Evolutionary conservation across 2,113 vertebrate genomes (phyloP).

Genomic region (Canis aureus): DNA sequence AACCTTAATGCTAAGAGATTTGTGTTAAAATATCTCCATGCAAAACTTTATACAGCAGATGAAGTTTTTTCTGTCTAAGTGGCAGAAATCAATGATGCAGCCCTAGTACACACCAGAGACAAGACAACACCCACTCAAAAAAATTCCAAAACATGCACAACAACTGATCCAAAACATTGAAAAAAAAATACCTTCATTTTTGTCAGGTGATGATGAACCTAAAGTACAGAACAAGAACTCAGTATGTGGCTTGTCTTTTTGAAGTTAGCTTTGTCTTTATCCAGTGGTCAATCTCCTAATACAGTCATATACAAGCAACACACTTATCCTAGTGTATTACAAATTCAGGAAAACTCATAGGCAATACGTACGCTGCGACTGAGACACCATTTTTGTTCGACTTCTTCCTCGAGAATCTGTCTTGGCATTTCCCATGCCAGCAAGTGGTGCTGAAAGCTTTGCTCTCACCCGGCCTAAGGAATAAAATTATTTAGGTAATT

Average conservation of each 20-base stretch:
- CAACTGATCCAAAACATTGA: conserved; percentile 89
- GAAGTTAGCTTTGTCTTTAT: conserved; percentile 83
- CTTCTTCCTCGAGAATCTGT: conserved; percentile 96
- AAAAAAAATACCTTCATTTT: conserved; percentile 98
- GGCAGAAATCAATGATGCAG: conserved; percentile 77
- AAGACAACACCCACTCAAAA: conserved; percentile 88
- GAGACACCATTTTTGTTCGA: conserved; percentile 97
- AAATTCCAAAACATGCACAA: conserved; percentile 89
- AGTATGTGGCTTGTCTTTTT: conserved; percentile 84
- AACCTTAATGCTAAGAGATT: conserved; percentile 67
- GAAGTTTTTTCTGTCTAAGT: conserved; percentile 70
- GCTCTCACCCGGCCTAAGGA: conserved; percentile 92
- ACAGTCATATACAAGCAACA: conserved; percentile 56
- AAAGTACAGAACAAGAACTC: conserved; percentile 93
- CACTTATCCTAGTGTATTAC: conserved; percentile 61
- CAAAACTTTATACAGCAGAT: conserved; percentile 71
- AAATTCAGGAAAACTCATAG: conserved; percentile 13
- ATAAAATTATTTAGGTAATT: conserved; percentile 67
- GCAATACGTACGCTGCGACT: conserved; percentile 96
- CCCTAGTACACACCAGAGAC: conserved; percentile 81
- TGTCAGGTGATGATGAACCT: conserved; percentile 99
- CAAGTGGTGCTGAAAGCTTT: conserved; percentile 91
- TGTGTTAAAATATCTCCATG: conserved; percentile 76
- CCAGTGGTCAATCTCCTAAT: conserved; percentile 84
- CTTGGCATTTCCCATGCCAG: conserved; percentile 90